Evolutionary conservation across 2,888 invertebrate species (phyloP), one percentile per base, ranked within the genome.

Genomic region (Melieria omissa): DNA sequence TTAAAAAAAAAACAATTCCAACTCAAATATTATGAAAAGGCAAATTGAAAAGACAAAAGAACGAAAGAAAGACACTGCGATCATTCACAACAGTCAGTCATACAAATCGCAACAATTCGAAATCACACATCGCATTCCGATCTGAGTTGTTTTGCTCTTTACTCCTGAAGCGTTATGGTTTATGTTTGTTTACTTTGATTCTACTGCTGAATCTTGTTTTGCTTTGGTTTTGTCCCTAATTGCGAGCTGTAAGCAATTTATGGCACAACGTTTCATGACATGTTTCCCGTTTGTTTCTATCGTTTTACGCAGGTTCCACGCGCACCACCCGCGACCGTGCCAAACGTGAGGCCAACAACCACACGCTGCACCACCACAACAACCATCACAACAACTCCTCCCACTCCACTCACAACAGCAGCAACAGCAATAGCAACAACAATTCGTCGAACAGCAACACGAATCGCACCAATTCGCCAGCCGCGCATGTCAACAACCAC

Each of bases 271-370:
- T 29, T 29, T 29, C 29, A 29, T 29, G 29, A 29, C 29, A 29
- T 29, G 2, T 29, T 65, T 47, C 29, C 29, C 52, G 49, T 10
- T 66, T 58, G 47, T 70, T 49, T 62, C 52, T 71, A 58, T 57
- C n/a, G 41, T 75, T 67, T 29, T 8, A 16, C 74, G 61, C 77
- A 83, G 86, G 86, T 44, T 80, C 84, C 52, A 86, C 86, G 46
- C 85, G 86, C 71, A 87, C 87, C 54, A 87, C 86, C 42, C 86
- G 86, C 29, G 86, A 86, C 82, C 86, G 86, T 70, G 86, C 86
- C 77, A 86, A 86, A 80, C 86, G 86, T 78, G 86, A 86, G 78
- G 85, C 85, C 45, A 86, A 84, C 70, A 80, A 79, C 75, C 79
- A 79, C 65, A 75, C 79, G 65, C 72, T 74, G 74, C 76, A 69